phyloP scores from a whole-genome alignment of 2,113 vertebrate species.

The Gadus macrocephalus region DNA sequence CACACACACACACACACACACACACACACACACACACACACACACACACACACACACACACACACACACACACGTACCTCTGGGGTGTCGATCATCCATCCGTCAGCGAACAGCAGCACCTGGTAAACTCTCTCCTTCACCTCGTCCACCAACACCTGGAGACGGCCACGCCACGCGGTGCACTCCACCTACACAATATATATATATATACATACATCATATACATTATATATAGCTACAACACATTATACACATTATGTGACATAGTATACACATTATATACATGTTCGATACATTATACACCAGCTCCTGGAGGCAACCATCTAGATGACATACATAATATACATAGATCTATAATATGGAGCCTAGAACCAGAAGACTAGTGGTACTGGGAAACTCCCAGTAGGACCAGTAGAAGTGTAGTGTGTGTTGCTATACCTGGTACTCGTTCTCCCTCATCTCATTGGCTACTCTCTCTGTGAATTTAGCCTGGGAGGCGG shows the following conservation, averaged over 20 bases:
- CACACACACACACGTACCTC: conserved; percentile 60
- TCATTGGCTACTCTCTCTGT: conserved; percentile 93
- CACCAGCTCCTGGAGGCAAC: too few species aligned
- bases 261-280: neutral
- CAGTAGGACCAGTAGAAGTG: neutral
- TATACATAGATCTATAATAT: too few species aligned
- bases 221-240: neutral
- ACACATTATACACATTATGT: neutral
- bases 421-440: conserved; percentile 63
- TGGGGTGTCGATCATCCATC: conserved; percentile 97
- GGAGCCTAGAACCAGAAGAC: neutral
- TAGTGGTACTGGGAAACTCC: neutral
- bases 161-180: conserved; percentile 82
- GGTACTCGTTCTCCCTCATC: conserved; percentile 92
- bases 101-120: conserved; percentile 93
- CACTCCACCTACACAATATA: conserved; percentile 74
- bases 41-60: neutral
- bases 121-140: conserved; percentile 98
- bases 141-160: conserved; percentile 86
- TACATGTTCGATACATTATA: neutral
- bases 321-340: too few species aligned
- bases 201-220: conserved; percentile 2
- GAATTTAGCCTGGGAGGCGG: conserved; percentile 82
- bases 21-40: neutral
- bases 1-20: neutral